Conservation (phyloP, 2,113 vertebrate genomes). For the Hypocryptadius cinnamomeus region DNA sequence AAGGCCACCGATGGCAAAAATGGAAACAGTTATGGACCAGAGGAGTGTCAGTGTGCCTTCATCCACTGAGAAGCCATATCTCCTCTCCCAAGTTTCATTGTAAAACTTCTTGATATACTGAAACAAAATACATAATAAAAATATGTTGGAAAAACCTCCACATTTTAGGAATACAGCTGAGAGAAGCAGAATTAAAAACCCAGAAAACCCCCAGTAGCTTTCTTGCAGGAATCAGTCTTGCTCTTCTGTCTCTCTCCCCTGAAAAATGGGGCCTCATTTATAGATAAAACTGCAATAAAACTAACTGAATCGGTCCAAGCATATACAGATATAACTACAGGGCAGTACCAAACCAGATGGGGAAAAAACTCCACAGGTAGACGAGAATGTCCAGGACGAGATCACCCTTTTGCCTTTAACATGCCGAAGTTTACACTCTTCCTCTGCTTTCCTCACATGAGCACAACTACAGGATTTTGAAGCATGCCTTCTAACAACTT, state of each 20-base stretch:
- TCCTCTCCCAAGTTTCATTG: slow-evolving; percentile 82
- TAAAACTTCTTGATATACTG: slow-evolving; percentile 90
- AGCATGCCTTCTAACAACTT: neutral
- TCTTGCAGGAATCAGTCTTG: neutral
- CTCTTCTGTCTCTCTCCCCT: neutral
- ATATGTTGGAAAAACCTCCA: neutral
- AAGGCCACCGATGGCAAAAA: slow-evolving; percentile 91
- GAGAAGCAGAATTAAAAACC: neutral
- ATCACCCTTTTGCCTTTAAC: neutral
- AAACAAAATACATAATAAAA: neutral
- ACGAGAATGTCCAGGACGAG: neutral
- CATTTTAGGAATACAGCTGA: neutral
- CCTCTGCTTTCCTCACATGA: neutral
- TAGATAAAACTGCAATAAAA: neutral
- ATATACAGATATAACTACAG: neutral
- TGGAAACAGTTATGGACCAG: slow-evolving; percentile 91
- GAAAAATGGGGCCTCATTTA: neutral
- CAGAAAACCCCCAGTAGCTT: rapidly evolving
- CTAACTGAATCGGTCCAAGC: neutral
- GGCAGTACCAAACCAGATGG: neutral
- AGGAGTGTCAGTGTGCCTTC: slow-evolving; percentile 74
- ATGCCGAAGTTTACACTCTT: neutral
- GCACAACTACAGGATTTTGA: neutral
- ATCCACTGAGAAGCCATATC: slow-evolving; percentile 66
- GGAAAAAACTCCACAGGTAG: neutral